Conservation (phyloP, 2,888 invertebrate genomes). For the Boloria selene region DNA sequence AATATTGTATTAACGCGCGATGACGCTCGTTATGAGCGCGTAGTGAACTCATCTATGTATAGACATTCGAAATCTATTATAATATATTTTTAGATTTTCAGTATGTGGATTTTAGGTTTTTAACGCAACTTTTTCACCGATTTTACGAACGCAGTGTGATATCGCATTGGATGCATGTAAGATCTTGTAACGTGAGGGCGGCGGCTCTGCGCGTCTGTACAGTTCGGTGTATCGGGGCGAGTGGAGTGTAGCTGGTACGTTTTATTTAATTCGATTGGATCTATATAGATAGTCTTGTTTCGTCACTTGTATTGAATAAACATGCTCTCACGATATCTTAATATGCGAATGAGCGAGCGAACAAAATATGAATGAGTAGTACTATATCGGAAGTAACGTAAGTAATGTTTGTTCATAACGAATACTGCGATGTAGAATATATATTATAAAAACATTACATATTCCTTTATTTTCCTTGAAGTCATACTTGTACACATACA, state of each 20-base stretch:
- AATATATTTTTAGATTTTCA: conserved; percentile 81
- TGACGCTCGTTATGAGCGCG: conserved; percentile 66
- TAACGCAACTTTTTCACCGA: conserved; percentile 77
- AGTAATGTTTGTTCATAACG: conserved; percentile 80
- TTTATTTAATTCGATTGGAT: conserved; percentile 79
- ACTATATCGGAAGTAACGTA: conserved; percentile 76
- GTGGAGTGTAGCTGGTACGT: conserved; percentile 74
- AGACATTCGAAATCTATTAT: conserved; percentile 81
- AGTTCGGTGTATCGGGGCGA: conserved; percentile 75
- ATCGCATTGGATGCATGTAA: neutral
- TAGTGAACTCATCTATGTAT: conserved; percentile 79
- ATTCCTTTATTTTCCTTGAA: conserved; percentile 81
- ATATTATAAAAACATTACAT: conserved; percentile 76
- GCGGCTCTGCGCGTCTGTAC: conserved; percentile 70
- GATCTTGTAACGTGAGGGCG: neutral
- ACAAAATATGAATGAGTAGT: conserved; percentile 77
- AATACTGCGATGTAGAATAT: conserved; percentile 81
- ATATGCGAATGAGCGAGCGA: conserved; percentile 66
- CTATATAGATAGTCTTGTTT: conserved; percentile 72
- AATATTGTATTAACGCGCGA: conserved; percentile 67
- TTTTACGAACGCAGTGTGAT: conserved; percentile 69
- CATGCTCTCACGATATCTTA: conserved; percentile 66
- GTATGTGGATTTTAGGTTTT: conserved; percentile 80
- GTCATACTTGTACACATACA: conserved; percentile 82
- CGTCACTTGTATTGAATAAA: conserved; percentile 66